phyloP scores from a whole-genome alignment of 2,888 invertebrate species.

The Euspilapteryx auroguttella region DNA sequence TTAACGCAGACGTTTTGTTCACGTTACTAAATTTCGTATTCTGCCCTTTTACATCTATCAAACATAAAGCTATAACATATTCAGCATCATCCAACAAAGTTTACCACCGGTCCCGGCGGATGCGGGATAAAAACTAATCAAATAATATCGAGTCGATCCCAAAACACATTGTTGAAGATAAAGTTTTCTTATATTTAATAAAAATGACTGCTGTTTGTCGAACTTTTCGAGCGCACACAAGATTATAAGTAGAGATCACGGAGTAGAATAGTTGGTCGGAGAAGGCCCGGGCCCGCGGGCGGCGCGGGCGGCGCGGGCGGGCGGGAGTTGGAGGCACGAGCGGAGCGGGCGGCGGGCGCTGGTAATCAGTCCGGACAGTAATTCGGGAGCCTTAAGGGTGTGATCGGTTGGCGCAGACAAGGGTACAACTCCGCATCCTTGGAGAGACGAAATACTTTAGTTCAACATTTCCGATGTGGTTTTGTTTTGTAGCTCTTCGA shows the following conservation, averaged over 20 bases:
- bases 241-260: slow-evolving; percentile 56
- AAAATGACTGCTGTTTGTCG: slow-evolving; percentile 44
- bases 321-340: slow-evolving; percentile 12
- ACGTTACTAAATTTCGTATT: slow-evolving; percentile 8
- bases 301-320: slow-evolving; percentile 11
- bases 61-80: too few species aligned
- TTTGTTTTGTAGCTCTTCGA: slow-evolving; percentile 58
- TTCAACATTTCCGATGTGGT: slow-evolving; percentile 56
- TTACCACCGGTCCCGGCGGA: slow-evolving; percentile 19
- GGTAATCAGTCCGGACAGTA: slow-evolving; percentile 56
- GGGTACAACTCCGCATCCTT: slow-evolving; percentile 49
- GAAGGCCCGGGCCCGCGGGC: slow-evolving; percentile 35
- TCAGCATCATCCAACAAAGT: slow-evolving; percentile 20
- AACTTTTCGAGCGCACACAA: slow-evolving; percentile 42
- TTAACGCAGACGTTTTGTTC: slow-evolving; percentile 14
- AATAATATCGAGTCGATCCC: slow-evolving; percentile 31
- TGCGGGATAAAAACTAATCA: slow-evolving; percentile 20
- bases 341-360: slow-evolving; percentile 20
- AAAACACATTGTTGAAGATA: slow-evolving; percentile 27
- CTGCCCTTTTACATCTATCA: too few species aligned
- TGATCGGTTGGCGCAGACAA: slow-evolving; percentile 57
- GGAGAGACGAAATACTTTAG: slow-evolving; percentile 57
- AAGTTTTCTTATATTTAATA: slow-evolving; percentile 52
- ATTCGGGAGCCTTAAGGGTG: slow-evolving; percentile 58
- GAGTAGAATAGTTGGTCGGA: slow-evolving; percentile 49